Evolutionary conservation across 1,140 invertebrate genomes (phyloP).

Genomic region (Pachypeltis micranthus): DNA sequence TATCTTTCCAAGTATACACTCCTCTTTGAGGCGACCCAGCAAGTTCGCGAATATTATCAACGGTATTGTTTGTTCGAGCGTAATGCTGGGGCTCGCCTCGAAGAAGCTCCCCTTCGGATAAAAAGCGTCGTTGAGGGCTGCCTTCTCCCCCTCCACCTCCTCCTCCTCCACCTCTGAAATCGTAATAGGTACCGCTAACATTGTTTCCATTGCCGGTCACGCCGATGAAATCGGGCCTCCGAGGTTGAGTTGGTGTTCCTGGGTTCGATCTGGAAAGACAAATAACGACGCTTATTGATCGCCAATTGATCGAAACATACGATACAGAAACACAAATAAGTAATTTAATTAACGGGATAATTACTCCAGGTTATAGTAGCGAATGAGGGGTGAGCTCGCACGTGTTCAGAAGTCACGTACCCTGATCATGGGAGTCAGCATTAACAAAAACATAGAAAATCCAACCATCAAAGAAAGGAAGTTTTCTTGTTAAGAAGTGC

Average conservation of each 20-base stretch:
- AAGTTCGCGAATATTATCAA: constrained; percentile 56
- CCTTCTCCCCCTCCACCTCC: constrained; percentile 32
- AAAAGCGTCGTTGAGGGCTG: constrained; percentile 69
- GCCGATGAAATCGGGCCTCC: constrained; percentile 73
- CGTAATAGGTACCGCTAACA: constrained; percentile 37
- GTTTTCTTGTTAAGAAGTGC: background rate
- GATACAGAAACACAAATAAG: background rate
- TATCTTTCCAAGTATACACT: constrained; percentile 74
- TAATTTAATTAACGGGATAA: background rate
- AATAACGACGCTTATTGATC: background rate
- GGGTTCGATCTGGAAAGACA: constrained; percentile 63
- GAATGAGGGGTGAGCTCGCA: constrained; percentile 7
- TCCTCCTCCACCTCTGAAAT: constrained; percentile 32
- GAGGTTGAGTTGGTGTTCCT: constrained; percentile 72
- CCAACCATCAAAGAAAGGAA: constrained; percentile 3
- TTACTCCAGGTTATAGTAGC: background rate
- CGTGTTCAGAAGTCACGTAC: constrained; percentile 5
- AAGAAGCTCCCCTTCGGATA: constrained; percentile 72
- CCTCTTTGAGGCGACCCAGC: constrained; percentile 72
- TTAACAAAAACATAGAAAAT: constrained; percentile 9
- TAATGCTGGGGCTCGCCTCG: constrained; percentile 38
- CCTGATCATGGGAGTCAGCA: constrained; percentile 7
- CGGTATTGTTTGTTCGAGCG: constrained; percentile 41
- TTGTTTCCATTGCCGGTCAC: constrained; percentile 39
- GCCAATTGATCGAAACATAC: background rate